Base-by-base conservation (phyloP, 37 sponge, comb jelly and placozoan species). In the Hexactinellida sp. region DNA sequence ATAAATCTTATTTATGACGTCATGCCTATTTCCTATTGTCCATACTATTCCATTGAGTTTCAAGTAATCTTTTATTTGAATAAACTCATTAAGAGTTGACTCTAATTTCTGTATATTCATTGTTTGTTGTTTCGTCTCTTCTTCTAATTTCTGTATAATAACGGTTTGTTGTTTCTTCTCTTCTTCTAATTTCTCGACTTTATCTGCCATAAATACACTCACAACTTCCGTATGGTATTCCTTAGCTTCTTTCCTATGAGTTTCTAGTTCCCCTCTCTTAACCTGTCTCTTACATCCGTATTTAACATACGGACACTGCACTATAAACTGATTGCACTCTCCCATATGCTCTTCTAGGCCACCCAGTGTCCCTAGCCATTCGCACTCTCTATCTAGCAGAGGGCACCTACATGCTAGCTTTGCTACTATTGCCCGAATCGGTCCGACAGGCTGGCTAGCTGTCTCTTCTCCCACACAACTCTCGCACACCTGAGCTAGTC, bases 201-300 rank as follows among this genome's bases (percentile, higher is more conserved):
- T 63, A 10, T 63, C 76, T 63, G 76, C 76, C 76, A 63, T 63
- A 63, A 63, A 63, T 23, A 63, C 76, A 28, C 76, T 63, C 34
- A 63, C 76, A 25, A 63, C 76, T 63, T 63, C 76, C 13, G 76
- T 63, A n/a, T 63, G 76, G 34, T 63, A 63, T 63, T 63, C 76
- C 76, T 63, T 63, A 7, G 76, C 76, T 63, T 63, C 76, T 1
- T 10, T 63, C 34, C 76, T 63, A 63, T 63, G 76, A 10, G 3
- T n/a, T 28, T 63, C 76, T 63, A 63, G 30, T 28, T n/a, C 76
- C 34, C 30, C 28, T 63, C 76, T 63, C 76, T 63, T 63, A 7
- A 63, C 3, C 34, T 63, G 19, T n/a, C 13, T 63, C 76, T 63
- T 63, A 63, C 76, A 63, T 28, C 76, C 76, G 30, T 63, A 63